Evolutionary conservation across 2,888 invertebrate genomes (phyloP), one percentile per base, ranked within the genome.

Genomic region (Leptogaster cylindrica): DNA sequence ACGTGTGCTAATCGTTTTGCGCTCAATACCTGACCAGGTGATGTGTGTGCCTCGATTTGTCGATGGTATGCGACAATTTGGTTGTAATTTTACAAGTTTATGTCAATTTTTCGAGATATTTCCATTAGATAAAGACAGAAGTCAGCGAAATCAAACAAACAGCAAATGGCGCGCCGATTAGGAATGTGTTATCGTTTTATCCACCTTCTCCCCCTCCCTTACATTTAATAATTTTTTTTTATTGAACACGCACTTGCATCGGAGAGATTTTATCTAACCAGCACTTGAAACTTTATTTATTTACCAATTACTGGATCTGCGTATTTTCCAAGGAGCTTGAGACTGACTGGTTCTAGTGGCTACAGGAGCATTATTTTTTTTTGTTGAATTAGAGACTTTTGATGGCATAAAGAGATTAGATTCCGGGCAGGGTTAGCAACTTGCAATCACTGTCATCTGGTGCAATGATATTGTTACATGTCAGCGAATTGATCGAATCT

Each of bases 71-170:
- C 48, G 48, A 46, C 33, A 64, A 64, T 48, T 64, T 64, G 64
- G 48, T 48, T 33, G 48, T 64, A 64, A 64, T 48, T 64, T 64
- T 64, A 33, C 64, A 64, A 48, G 46, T 64, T 64, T 64, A 64
- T 64, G 48, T 64, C 46, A 64, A 48, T 48, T 64, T 64, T 64
- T 64, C 10, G 31, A 48, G 64, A 64, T 64, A 64, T 48, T 58
- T 64, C 33, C 48, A 64, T 64, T 64, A 31, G 64, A 64, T 64
- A 64, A 64, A 25, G 58, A 39, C 5, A 10, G 23, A n/a, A 27
- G 3, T 39, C n/a, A 20, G 58, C 39, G 8, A 58, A 58, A 58
- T 58, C 58, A 58, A 58, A 41, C 25, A 25, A 36, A 39, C 58
- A n/a, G 27, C 25, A 20, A 20, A n/a, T 39, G 41, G 12, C 12